Percentiles rank a stretch among this genome's conserved stretches.
Conservation (phyloP, 2,113 vertebrate species). For the Myrmophylax atrothorax region DNA sequence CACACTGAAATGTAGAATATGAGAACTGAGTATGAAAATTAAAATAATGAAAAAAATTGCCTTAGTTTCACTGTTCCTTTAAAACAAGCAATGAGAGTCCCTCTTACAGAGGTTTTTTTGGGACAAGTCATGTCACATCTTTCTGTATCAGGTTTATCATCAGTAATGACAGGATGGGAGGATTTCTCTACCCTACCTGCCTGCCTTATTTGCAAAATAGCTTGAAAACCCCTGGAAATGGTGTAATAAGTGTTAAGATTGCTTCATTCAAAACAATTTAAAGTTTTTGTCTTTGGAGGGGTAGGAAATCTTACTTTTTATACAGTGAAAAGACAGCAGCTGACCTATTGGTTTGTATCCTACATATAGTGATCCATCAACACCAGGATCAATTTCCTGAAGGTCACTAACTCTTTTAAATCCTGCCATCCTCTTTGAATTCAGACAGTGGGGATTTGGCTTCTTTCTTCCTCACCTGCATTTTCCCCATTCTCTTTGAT, state of each 20-base stretch:
- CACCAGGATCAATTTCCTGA: constrained; percentile 18
- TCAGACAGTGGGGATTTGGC: neutral
- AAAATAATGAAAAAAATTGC: neutral
- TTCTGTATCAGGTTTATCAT: constrained; percentile 1
- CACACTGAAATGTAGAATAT: neutral
- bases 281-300: neutral
- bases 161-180: constrained; percentile 20
- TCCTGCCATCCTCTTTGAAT: neutral
- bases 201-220: neutral
- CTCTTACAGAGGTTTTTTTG: neutral
- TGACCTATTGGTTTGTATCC: neutral
- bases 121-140: constrained; percentile 30
- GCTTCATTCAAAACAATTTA: neutral
- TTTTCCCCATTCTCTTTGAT: constrained; percentile 33
- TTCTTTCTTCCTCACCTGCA: constrained; percentile 45
- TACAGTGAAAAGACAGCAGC: neutral
- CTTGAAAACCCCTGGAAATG: neutral
- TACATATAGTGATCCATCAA: constrained; percentile 41
- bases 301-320: neutral
- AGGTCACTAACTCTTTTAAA: constrained; percentile 30
- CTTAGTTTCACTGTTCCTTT: neutral
- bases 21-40: neutral
- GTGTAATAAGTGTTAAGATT: neutral
- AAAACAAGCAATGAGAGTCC: neutral
- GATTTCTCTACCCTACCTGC: neutral